Evolutionary conservation across 2,888 invertebrate species (phyloP).

Genomic region (Petrolisthes manimaculis): DNA sequence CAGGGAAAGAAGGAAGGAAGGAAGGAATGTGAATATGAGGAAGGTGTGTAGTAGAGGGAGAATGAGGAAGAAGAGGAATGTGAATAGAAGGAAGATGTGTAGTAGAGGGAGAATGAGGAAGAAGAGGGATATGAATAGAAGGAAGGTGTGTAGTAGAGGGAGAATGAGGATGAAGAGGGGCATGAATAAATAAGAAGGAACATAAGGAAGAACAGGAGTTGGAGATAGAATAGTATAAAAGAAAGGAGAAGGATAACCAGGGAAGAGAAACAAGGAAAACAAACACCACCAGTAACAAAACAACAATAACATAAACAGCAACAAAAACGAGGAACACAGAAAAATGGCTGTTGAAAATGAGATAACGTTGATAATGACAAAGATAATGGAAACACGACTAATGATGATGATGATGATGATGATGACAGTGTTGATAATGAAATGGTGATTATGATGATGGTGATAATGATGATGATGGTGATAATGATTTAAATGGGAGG

Average conservation of each 20-base stretch:
- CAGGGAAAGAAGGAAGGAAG: neutral
- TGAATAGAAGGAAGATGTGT: neutral
- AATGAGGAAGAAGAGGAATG: neutral
- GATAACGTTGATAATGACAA: too few species aligned
- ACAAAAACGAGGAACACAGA: neutral
- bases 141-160: neutral
- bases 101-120: neutral
- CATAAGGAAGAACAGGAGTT: neutral
- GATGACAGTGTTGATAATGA: too few species aligned
- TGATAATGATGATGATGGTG: too few species aligned
- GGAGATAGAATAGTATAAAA: neutral
- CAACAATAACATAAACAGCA: neutral
- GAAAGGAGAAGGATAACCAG: neutral
- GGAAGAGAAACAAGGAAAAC: slow-evolving; percentile 4
- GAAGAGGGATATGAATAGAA: neutral
- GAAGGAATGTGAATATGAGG: neutral
- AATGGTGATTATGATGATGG: too few species aligned
- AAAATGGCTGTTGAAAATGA: neutral
- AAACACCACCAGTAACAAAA: neutral
- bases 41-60: neutral
- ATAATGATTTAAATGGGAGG: too few species aligned
- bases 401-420: too few species aligned
- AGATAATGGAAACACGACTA: too few species aligned
- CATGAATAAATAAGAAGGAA: neutral
- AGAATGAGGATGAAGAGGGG: neutral